Evolutionary conservation across 2,888 invertebrate species (phyloP).

Genomic region (Rhodophaea formosa): DNA sequence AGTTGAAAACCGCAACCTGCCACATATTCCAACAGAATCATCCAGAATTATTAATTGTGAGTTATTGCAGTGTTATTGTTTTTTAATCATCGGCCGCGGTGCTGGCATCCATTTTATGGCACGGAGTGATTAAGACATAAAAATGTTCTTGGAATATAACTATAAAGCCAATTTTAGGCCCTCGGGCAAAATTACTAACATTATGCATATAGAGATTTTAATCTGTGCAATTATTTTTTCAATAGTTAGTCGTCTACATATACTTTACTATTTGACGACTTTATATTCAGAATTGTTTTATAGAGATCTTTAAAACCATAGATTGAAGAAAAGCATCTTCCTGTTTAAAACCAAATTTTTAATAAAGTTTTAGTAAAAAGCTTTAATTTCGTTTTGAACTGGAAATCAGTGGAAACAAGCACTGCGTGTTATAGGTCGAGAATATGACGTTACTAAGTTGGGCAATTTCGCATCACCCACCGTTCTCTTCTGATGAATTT

Average conservation of each 20-base stretch:
- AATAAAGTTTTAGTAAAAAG: too few species aligned
- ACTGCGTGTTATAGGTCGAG: too few species aligned
- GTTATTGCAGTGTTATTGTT: conserved; percentile 57
- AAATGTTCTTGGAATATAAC: conserved; percentile 41
- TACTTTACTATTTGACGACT: conserved; percentile 2
- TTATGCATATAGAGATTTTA: conserved; percentile 12
- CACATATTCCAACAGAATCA: conserved; percentile 19
- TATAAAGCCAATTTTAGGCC: conserved; percentile 2
- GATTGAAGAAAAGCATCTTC: too few species aligned
- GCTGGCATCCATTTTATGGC: conserved; percentile 32
- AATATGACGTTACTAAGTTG: too few species aligned
- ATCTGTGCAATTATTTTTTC: conserved; percentile 6
- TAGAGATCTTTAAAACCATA: background rate
- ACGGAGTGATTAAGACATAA: conserved; percentile 58
- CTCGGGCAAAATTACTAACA: conserved; percentile 8
- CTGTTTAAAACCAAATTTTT: too few species aligned
- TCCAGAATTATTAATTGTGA: conserved; percentile 49
- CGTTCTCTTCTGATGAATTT: too few species aligned
- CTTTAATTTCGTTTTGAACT: too few species aligned
- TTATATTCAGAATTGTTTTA: background rate
- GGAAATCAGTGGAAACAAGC: too few species aligned
- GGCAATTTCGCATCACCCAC: too few species aligned
- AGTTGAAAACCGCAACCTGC: background rate
- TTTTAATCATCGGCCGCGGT: conserved; percentile 44
- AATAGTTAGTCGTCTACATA: conserved; percentile 1